phyloP scores from a whole-genome alignment of 2,113 vertebrate genomes.

The Ascaphus truei region DNA sequence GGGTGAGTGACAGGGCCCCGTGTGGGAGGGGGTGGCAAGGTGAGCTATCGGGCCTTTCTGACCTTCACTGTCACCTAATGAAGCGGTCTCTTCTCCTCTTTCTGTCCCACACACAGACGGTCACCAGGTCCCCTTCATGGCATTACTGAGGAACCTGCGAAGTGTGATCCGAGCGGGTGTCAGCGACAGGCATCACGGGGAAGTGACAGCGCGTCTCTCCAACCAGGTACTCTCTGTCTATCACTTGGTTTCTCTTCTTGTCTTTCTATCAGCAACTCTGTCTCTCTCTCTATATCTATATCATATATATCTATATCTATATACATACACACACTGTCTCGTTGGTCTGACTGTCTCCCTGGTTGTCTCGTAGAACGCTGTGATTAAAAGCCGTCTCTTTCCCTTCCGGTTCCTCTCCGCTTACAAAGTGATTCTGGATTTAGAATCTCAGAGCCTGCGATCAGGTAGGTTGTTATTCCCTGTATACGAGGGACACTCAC shows the following conservation, averaged over 20 bases:
- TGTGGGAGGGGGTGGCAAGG: too few relatives aligned
- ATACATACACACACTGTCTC: neutral
- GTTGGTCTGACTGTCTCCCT: neutral
- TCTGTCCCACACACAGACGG: constrained; percentile 64
- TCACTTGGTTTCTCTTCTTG: too few relatives aligned
- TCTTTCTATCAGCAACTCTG: neutral
- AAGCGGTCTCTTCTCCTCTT: neutral
- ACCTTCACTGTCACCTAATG: neutral
- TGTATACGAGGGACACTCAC: too few relatives aligned
- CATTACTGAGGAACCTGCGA: constrained; percentile 83
- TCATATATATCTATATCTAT: neutral
- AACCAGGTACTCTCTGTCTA: constrained; percentile 53
- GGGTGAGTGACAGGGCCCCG: too few relatives aligned
- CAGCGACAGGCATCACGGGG: constrained; percentile 69
- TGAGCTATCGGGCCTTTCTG: too few relatives aligned
- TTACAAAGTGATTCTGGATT: constrained; percentile 71
- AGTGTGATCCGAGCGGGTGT: constrained; percentile 74
- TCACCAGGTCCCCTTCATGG: constrained; percentile 83
- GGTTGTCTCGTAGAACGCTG: constrained; percentile 60
- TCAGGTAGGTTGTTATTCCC: constrained; percentile 1
- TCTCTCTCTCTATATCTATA: too few relatives aligned
- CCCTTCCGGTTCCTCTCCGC: constrained; percentile 83
- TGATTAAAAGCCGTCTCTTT: constrained; percentile 77
- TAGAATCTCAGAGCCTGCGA: constrained; percentile 43
- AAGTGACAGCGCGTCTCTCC: constrained; percentile 66